These are phyloP conservation scores for Atta cephalotes DNA, from an alignment of 1,140 invertebrate genomes.

Conservation along the genomic window DNA sequence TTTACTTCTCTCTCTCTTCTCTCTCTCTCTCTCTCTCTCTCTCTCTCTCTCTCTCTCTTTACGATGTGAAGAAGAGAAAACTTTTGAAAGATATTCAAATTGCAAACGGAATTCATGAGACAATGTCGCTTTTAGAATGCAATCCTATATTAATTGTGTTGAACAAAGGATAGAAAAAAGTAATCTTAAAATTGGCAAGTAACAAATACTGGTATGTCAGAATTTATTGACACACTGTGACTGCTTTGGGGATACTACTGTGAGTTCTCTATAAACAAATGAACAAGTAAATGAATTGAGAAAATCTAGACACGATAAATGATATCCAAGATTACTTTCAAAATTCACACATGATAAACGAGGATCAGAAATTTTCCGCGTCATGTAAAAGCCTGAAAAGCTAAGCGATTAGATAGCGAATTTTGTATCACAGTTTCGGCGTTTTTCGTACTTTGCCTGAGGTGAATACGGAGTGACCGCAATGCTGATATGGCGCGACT, in stretches of 20 bases:
- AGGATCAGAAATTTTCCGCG: neutral
- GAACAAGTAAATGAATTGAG: neutral
- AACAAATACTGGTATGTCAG: neutral
- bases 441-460: neutral
- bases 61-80: slow-evolving; percentile 3
- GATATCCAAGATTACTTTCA: neutral
- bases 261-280: neutral
- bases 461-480: neutral
- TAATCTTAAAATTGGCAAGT: neutral
- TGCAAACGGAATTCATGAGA: slow-evolving; percentile 34
- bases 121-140: neutral
- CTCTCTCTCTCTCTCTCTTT: too few relatives aligned
- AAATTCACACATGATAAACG: neutral
- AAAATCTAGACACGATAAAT: neutral
- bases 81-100: slow-evolving; percentile 44
- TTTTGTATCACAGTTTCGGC: neutral
- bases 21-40: too few relatives aligned
- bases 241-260: neutral
- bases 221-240: neutral
- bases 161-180: neutral
- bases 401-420: slow-evolving; percentile 10
- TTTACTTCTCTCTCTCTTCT: too few relatives aligned
- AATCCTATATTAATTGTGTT: neutral
- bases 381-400: neutral
- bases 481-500: neutral